phyloP scores from a whole-genome alignment of 2,888 invertebrate genomes.

The Strigamia maritima region DNA sequence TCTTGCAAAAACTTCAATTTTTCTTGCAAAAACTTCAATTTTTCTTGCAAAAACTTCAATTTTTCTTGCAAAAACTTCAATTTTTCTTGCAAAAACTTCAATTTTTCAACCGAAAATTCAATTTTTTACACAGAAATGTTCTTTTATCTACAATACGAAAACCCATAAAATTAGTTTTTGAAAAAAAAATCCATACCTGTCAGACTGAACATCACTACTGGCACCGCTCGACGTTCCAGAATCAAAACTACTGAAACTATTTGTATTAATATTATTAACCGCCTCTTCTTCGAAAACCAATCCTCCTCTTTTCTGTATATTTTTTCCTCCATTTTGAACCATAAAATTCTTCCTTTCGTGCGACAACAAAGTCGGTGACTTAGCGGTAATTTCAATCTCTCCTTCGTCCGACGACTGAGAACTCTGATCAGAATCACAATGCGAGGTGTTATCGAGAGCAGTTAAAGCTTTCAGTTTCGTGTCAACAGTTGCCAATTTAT shows the following conservation, averaged over 20 bases:
- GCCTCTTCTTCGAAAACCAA: background rate
- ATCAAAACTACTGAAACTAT: conserved; percentile 62
- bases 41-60: too few relatives aligned
- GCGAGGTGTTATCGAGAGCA: background rate
- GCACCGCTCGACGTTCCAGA: conserved; percentile 62
- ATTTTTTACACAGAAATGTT: too few relatives aligned
- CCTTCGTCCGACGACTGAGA: background rate
- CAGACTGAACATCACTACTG: conserved; percentile 60
- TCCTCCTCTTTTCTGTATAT: background rate
- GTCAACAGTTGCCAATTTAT: background rate
- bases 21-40: too few relatives aligned
- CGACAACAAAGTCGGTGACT: background rate
- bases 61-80: too few relatives aligned
- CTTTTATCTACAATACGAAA: background rate
- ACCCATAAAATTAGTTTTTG: background rate
- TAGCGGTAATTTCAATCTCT: background rate
- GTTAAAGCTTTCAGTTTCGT: background rate
- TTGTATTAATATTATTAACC: conserved; percentile 52
- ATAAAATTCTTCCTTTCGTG: background rate
- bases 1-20: too few relatives aligned
- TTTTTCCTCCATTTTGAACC: background rate
- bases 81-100: too few relatives aligned
- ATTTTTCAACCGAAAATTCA: too few relatives aligned
- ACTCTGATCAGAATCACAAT: background rate
- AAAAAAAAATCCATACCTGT: conserved; percentile 50